phyloP scores from a whole-genome alignment of 1,140 invertebrate genomes.

The Frieseomelitta varia region DNA sequence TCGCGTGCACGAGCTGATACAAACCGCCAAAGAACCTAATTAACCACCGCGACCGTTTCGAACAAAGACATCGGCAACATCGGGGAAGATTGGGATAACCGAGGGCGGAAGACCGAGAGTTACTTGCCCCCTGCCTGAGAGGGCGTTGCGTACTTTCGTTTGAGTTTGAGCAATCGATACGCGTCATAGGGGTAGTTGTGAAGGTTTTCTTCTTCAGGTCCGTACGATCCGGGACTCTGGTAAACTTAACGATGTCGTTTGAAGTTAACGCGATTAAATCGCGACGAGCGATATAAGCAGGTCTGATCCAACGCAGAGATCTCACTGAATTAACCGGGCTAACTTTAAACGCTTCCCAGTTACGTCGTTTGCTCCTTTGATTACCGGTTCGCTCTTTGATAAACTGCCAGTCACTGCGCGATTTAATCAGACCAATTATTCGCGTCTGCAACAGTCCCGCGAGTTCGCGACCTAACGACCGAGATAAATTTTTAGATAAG shows the following conservation, averaged over 20 bases:
- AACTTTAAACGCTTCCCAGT: constrained; percentile 22
- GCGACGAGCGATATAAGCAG: constrained; percentile 17
- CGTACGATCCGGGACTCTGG: neutral
- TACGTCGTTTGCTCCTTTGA: constrained; percentile 17
- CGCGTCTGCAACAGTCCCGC: too few relatives aligned
- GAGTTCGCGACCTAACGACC: neutral
- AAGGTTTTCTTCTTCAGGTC: neutral
- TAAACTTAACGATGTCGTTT: constrained; percentile 30
- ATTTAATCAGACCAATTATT: constrained; percentile 11
- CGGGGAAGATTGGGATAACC: neutral
- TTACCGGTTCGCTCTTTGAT: constrained; percentile 8
- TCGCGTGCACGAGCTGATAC: neutral
- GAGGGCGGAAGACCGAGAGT: neutral
- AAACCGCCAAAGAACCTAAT: neutral
- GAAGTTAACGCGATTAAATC: constrained; percentile 44
- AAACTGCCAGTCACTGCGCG: neutral
- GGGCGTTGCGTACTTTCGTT: neutral
- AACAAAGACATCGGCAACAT: neutral
- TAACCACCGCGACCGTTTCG: too few relatives aligned
- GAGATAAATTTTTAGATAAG: neutral
- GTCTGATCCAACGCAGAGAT: neutral
- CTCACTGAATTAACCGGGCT: neutral
- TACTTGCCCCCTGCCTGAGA: too few relatives aligned
- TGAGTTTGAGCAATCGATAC: constrained; percentile 28
- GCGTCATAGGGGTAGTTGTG: neutral